These are phyloP conservation scores for Hippocampus guttulatus DNA, from an alignment of 2,113 vertebrate species.

Conservation along the genomic window DNA sequence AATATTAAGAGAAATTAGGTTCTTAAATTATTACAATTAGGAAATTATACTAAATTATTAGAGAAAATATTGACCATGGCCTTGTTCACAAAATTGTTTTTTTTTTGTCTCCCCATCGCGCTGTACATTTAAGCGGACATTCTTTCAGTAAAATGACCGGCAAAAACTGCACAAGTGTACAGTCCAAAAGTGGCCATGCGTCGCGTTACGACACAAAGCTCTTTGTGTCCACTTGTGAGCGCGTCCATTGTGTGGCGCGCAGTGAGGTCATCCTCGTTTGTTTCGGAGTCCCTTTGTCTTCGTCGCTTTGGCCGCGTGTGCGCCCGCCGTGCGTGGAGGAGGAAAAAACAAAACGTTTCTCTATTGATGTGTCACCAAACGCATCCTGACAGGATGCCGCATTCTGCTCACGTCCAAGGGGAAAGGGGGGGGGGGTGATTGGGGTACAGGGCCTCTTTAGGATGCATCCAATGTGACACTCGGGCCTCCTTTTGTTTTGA, in stretches of 20 bases:
- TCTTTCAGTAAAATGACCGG: not conserved
- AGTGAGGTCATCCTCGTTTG: conserved; percentile 58
- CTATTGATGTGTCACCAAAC: conserved; percentile 21
- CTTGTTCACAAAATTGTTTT: too few relatives aligned
- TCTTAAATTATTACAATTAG: too few relatives aligned
- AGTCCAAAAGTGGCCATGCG: not conserved
- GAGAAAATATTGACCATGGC: too few relatives aligned
- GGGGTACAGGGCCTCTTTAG: conserved; percentile 39
- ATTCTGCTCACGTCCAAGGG: conserved; percentile 58
- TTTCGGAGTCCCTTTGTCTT: conserved; percentile 22
- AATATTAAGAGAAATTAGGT: too few relatives aligned
- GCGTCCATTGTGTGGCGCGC: conserved; percentile 49
- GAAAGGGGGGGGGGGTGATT: not conserved
- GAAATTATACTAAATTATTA: too few relatives aligned
- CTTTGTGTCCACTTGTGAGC: conserved; percentile 52
- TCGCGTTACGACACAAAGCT: conserved; percentile 45
- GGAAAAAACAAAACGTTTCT: conserved; percentile 15
- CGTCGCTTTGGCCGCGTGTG: conserved; percentile 18
- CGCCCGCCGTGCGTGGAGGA: conserved; percentile 14
- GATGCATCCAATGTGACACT: conserved; percentile 46
- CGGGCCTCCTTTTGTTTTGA: conserved; percentile 5
- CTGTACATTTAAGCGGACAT: not conserved
- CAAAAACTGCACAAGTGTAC: not conserved
- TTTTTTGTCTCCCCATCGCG: too few relatives aligned
- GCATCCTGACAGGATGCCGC: conserved; percentile 26